A percentile compares a stretch with the other conserved stretches of the same genome.
These are phyloP conservation scores for Syngnathus typhle DNA, from an alignment of 2,113 vertebrate genomes.

Conservation along the genomic window DNA sequence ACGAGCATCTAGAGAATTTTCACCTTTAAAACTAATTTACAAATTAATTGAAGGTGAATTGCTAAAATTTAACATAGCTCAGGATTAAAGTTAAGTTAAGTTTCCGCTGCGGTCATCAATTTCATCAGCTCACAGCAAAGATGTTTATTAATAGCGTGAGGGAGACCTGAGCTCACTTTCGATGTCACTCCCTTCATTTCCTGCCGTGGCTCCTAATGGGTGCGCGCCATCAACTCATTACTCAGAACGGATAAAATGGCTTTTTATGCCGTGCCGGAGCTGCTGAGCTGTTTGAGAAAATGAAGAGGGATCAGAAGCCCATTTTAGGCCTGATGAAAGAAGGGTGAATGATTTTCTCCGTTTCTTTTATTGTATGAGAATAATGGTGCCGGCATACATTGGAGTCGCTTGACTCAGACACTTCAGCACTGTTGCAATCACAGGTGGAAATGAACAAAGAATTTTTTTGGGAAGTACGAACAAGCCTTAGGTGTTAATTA, in stretches of 20 bases:
- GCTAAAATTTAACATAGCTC: not conserved
- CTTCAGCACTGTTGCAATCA: slow-evolving; percentile 18
- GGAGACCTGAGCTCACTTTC: slow-evolving; percentile 14
- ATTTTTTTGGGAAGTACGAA: slow-evolving; percentile 29
- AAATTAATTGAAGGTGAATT: slow-evolving; percentile 2
- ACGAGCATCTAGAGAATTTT: not conserved
- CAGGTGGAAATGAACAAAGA: slow-evolving; percentile 23
- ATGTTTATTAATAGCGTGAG: slow-evolving; percentile 48
- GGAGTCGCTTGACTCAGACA: slow-evolving; percentile 2
- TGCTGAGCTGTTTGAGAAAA: slow-evolving; percentile 45
- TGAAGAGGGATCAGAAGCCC: slow-evolving; percentile 50
- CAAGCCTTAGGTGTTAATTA: slow-evolving; percentile 42
- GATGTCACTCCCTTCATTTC: slow-evolving; percentile 22
- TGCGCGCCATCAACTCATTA: slow-evolving; percentile 61
- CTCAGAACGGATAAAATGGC: slow-evolving; percentile 52
- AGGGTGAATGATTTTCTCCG: slow-evolving; percentile 16
- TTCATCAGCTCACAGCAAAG: slow-evolving; percentile 22
- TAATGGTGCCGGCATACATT: slow-evolving; percentile 9
- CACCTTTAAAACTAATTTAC: not conserved
- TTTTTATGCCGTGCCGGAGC: slow-evolving; percentile 48
- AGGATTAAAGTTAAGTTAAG: not conserved
- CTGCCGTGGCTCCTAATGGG: slow-evolving; percentile 53
- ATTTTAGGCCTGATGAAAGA: slow-evolving; percentile 21
- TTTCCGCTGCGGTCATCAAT: slow-evolving; percentile 17
- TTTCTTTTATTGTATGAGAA: slow-evolving; percentile 4